phyloP scores from a whole-genome alignment of 2,888 invertebrate genomes.

The Euzetes globulus region DNA sequence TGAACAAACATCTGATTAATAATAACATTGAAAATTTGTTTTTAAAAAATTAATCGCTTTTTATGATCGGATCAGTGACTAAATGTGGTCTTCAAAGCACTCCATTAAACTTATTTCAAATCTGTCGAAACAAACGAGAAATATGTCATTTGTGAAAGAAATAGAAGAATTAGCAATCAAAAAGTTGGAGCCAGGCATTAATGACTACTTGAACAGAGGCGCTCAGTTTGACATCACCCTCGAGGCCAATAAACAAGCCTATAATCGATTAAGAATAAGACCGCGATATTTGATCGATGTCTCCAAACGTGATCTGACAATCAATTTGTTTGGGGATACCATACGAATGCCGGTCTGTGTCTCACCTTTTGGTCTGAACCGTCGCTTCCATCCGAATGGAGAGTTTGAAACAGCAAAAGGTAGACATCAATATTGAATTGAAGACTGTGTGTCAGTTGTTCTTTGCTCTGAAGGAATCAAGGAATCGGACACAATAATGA shows the following conservation, averaged over 20 bases:
- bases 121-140: too few relatives aligned
- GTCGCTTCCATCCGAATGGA: conserved; percentile 63
- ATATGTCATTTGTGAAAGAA: too few relatives aligned
- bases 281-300: conserved; percentile 47
- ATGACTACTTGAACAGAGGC: conserved; percentile 56
- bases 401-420: conserved; percentile 74
- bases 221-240: conserved; percentile 71
- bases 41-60: too few relatives aligned
- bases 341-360: conserved; percentile 64
- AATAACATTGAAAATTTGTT: too few relatives aligned
- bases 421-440: conserved; percentile 44
- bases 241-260: conserved; percentile 65
- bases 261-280: conserved; percentile 47
- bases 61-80: too few relatives aligned
- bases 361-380: conserved; percentile 69
- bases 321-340: conserved; percentile 58
- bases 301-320: conserved; percentile 42
- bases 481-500: conserved; percentile 61
- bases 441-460: not conserved
- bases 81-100: too few relatives aligned
- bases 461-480: not conserved
- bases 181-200: not conserved
- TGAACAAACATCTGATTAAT: too few relatives aligned
- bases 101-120: too few relatives aligned
- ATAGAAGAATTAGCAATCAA: too few relatives aligned